Evolutionary conservation across 2,113 vertebrate genomes (phyloP).

Genomic region (Eublepharis macularius): DNA sequence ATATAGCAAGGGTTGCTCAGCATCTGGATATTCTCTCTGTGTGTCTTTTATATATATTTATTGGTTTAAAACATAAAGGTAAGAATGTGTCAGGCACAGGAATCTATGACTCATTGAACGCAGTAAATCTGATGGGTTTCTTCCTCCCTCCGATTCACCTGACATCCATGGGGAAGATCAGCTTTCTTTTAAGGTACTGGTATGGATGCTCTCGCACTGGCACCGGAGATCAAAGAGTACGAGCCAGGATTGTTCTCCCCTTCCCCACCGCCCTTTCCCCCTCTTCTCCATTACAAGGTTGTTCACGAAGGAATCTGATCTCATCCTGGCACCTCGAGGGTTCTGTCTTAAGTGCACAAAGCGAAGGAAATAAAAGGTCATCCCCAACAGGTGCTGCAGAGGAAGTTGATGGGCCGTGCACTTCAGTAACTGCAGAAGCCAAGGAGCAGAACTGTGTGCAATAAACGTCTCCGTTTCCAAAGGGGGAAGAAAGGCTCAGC

Average conservation of each 20-base stretch:
- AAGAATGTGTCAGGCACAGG: not conserved
- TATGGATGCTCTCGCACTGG: not conserved
- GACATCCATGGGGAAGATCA: not conserved
- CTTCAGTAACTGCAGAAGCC: conserved; percentile 10
- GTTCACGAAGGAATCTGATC: not conserved
- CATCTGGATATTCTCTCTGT: not conserved
- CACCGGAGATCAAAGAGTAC: not conserved
- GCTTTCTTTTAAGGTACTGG: not conserved
- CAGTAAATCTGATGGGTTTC: not conserved
- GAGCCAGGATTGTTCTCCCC: not conserved
- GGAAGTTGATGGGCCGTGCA: conserved; percentile 7
- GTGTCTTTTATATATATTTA: not conserved
- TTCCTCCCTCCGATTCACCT: not conserved
- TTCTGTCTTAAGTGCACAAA: not conserved
- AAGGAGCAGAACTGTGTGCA: not conserved
- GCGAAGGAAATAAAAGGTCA: not conserved
- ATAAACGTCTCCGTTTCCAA: not conserved
- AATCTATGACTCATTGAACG: not conserved
- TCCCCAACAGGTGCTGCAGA: not conserved
- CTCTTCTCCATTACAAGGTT: not conserved
- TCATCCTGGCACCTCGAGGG: not conserved
- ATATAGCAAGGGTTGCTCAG: not conserved
- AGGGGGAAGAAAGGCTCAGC: not conserved
- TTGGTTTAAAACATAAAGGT: not conserved
- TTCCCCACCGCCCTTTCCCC: too few relatives aligned